Percentiles rank a stretch among this genome's conserved stretches.
Evolutionary conservation across 2,888 invertebrate species (phyloP).

Genomic region (Agonopterix alstromeriana): DNA sequence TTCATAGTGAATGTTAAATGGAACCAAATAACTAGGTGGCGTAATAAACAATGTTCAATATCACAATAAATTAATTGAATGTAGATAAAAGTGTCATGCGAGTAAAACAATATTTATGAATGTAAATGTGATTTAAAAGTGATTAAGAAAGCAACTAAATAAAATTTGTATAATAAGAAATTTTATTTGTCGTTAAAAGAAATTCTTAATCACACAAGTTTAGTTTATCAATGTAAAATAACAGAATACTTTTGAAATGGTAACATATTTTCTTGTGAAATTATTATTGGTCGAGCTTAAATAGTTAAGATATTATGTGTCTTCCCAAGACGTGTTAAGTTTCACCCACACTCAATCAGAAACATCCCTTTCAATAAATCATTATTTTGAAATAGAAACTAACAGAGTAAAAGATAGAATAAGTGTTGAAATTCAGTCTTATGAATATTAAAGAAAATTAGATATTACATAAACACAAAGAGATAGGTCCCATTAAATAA

Average conservation of each 20-base stretch:
- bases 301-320: constrained; percentile 35
- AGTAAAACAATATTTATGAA: constrained; percentile 11
- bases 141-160: constrained; percentile 16
- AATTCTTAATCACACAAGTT: background rate
- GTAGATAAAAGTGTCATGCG: constrained; percentile 8
- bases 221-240: background rate
- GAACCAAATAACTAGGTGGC: constrained; percentile 65
- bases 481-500: constrained; percentile 5
- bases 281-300: constrained; percentile 40
- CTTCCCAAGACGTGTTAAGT: constrained; percentile 20
- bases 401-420: constrained; percentile 2
- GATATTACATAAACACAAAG: background rate
- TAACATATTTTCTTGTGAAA: constrained; percentile 4
- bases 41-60: constrained; percentile 16
- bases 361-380: constrained; percentile 3
- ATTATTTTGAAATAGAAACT: background rate
- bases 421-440: constrained; percentile 11
- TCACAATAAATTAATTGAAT: constrained; percentile 10
- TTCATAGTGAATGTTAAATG: constrained; percentile 73
- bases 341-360: background rate
- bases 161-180: background rate
- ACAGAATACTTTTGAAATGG: background rate
- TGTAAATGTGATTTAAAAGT: constrained; percentile 28
- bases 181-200: background rate
- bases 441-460: constrained; percentile 8